These are phyloP conservation scores for Aethina tumida DNA, from an alignment of 1,140 invertebrate species.

Conservation along the genomic window DNA sequence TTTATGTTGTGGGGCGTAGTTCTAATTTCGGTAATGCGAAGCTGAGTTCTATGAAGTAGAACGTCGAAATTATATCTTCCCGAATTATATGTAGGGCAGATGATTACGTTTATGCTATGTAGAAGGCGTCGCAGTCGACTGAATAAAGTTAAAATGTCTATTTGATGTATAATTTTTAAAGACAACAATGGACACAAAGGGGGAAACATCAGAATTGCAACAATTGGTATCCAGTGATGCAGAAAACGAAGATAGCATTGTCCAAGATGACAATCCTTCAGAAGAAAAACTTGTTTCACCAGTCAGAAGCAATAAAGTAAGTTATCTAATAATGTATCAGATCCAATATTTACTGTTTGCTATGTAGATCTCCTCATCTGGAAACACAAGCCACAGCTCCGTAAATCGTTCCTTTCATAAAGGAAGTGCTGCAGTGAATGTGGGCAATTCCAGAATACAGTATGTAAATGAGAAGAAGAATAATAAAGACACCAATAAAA, in stretches of 20 bases:
- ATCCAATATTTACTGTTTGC: slow-evolving; percentile 4
- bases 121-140: too few species aligned
- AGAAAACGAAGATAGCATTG: slow-evolving; percentile 35
- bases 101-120: too few species aligned
- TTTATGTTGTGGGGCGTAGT: too few species aligned
- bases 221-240: slow-evolving; percentile 36
- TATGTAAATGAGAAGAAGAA: slow-evolving; percentile 50
- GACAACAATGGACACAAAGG: slow-evolving; percentile 34
- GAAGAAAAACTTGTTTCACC: slow-evolving; percentile 35
- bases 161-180: too few species aligned
- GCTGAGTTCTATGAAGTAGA: too few species aligned
- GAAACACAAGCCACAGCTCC: slow-evolving; percentile 34
- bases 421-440: slow-evolving; percentile 16
- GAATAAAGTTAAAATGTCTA: too few species aligned
- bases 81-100: too few species aligned
- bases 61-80: too few species aligned
- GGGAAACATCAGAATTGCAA: slow-evolving; percentile 34
- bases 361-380: slow-evolving; percentile 33
- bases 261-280: slow-evolving; percentile 30
- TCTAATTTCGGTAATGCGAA: too few species aligned
- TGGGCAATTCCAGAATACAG: slow-evolving; percentile 27
- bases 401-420: slow-evolving; percentile 20
- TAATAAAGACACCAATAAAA: slow-evolving; percentile 30
- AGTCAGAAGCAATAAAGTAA: slow-evolving; percentile 32
- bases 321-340: slow-evolving; percentile 5